Base-by-base conservation (phyloP, 2,888 invertebrate genomes). In the Tipula vernalis region DNA sequence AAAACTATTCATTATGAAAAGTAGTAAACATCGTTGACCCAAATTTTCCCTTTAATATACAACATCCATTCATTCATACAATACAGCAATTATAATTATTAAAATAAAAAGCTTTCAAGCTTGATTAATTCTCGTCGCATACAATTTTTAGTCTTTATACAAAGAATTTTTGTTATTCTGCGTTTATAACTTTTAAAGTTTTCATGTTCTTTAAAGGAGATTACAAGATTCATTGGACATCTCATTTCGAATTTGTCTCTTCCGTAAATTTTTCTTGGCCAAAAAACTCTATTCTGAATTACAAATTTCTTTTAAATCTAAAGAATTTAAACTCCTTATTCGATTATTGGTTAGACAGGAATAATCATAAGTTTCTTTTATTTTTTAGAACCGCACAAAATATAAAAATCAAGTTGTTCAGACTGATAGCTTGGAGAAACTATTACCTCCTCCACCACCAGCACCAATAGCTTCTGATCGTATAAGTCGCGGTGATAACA, bases 11-110 rank as follows among this genome's bases (percentile, higher is more conserved):
- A 71, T 71, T 71, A 71, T 28, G 71, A 28, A 71, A 71, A 71
- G 71, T 71, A 71, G 71, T 71, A 71, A 71, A 71, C 71, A 71
- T 71, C 71, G 71, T 71, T 71, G 71, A 71, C 71, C 71, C 71
- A 71, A 71, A 71, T 71, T 71, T 71, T 71, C 28, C 28, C 28
- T 71, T 28, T 71, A 51, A 28, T 28, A 28, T 71, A 71, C 28
- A 71, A 28, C 71, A 71, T 71, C 71, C 28, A 71, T 71, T 71
- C 71, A 71, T 71, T 71, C 71, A 71, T 71, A 71, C 71, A 71
- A 71, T 71, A 71, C 28, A 71, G 71, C 71, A 71, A 71, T 71
- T 71, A 71, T 71, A 71, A 18, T 71, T 71, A 71, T 71, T 71
- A 71, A 71, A 71, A 71, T 71, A 71, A 71, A 71, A 71, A 28